These are phyloP conservation scores for Sigmodon hispidus DNA, from an alignment of 2,113 vertebrate species.

Conservation along the genomic window DNA sequence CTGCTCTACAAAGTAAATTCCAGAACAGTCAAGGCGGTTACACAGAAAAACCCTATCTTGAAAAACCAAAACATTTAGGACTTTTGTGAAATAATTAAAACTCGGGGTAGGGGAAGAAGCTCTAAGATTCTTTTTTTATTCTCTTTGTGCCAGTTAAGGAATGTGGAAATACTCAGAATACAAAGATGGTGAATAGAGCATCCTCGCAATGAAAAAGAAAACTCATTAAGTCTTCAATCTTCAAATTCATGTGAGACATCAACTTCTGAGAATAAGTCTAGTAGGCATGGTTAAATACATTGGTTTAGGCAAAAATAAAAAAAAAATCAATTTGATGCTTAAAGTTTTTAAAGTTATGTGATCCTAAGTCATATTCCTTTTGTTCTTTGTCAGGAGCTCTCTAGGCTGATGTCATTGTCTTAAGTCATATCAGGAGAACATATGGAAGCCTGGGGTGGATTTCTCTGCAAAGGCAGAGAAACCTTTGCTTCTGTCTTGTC, in stretches of 20 bases:
- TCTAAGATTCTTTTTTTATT: neutral
- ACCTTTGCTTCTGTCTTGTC: neutral
- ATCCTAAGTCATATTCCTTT: neutral
- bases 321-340: slow-evolving; percentile 24
- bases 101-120: neutral
- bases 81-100: neutral
- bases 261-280: slow-evolving; percentile 19
- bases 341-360: neutral
- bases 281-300: neutral
- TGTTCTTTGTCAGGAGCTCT: slow-evolving; percentile 36
- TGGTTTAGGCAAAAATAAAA: slow-evolving; percentile 26
- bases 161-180: neutral
- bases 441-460: neutral
- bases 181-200: neutral
- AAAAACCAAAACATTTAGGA: neutral
- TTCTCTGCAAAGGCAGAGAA: neutral
- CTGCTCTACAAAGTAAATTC: neutral
- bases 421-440: neutral
- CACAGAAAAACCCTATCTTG: neutral
- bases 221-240: neutral
- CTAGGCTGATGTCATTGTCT: neutral
- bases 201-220: neutral
- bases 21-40: neutral
- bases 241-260: neutral
- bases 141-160: neutral